Evolutionary conservation across 2,888 invertebrate species (phyloP), one percentile per base, ranked within the genome.

Genomic region (Eumacrocentrus americanus): DNA sequence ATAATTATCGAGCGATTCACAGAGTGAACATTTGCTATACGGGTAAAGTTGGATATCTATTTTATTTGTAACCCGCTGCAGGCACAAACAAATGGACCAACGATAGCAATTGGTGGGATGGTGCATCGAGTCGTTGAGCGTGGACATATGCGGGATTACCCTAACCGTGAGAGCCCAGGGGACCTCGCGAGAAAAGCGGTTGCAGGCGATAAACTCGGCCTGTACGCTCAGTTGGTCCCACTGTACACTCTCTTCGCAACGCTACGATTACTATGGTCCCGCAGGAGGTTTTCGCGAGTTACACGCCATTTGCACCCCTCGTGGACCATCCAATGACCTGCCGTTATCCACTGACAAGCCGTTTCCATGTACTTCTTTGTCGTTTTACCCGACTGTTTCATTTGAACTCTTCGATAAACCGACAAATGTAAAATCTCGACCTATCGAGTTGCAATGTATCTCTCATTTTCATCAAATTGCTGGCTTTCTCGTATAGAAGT

Each of bases 111-210:
- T 62, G 64, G 64, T 62, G 62, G 62, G 29, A 29, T 29, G 29
- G 58, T 42, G 54, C 35, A 59, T 62, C 51, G 56, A 61, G 57
- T 58, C 60, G 60, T 62, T 61, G 61, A 62, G 66, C 64, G 46
- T 64, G 64, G 64, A 66, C 61, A 67, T 66, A 70, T 65, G 64
- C 56, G 60, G 68, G 71, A 72, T 72, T 70, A 70, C 61, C 60
- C 67, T 68, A 70, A 71, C 70, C 65, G 68, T 64, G 65, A 64
- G 70, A 66, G 63, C 66, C 63, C 47, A 42, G 35, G 37, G 60
- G 55, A 46, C 38, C 51, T 56, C 46, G 55, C 53, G 65, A 67
- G 69, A 69, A 70, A 67, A 72, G 57, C 63, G 59, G 59, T 64
- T 48, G 62, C 67, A 59, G 67, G 67, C 69, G 71, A 67, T 68